phyloP scores from a whole-genome alignment of 1,140 invertebrate genomes.

The Drosophila melanica region DNA sequence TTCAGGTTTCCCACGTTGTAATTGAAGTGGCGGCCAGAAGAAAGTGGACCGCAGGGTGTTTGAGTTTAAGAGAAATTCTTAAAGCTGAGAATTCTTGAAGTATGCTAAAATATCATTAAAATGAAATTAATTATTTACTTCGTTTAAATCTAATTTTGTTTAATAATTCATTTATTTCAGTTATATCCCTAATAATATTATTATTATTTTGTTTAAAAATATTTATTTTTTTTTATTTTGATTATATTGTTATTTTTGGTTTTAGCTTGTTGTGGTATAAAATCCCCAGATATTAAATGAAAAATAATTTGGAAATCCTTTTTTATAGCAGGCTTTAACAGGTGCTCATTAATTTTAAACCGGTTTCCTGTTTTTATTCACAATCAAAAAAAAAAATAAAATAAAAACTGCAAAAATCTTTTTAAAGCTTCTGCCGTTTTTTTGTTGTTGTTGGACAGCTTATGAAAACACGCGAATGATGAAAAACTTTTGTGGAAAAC shows the following conservation, averaged over 20 bases:
- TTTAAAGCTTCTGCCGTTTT: conserved; percentile 2
- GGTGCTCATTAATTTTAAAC: conserved; percentile 4
- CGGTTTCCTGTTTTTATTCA: neutral
- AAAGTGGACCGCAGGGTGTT: conserved; percentile 14
- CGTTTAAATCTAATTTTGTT: too few species aligned
- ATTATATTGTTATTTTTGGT: too few species aligned
- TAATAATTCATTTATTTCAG: too few species aligned
- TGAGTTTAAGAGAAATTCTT: conserved; percentile 4
- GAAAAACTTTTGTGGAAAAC: conserved; percentile 43
- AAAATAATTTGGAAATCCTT: too few species aligned
- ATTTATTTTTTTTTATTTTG: too few species aligned
- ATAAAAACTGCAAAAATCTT: neutral
- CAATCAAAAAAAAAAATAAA: neutral
- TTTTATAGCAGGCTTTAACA: too few species aligned
- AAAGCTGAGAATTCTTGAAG: neutral
- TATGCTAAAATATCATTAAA: too few species aligned
- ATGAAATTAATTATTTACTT: too few species aligned
- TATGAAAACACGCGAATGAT: conserved; percentile 30
- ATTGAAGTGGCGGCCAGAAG: conserved; percentile 41
- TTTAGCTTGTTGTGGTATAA: too few species aligned
- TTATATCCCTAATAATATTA: too few species aligned
- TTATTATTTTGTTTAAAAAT: too few species aligned
- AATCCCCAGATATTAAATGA: too few species aligned
- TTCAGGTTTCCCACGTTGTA: conserved; percentile 58
- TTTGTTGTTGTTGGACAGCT: conserved; percentile 11